Evolutionary conservation across 2,888 invertebrate species (phyloP).

Genomic region (Eueremaeus valkanovi): DNA sequence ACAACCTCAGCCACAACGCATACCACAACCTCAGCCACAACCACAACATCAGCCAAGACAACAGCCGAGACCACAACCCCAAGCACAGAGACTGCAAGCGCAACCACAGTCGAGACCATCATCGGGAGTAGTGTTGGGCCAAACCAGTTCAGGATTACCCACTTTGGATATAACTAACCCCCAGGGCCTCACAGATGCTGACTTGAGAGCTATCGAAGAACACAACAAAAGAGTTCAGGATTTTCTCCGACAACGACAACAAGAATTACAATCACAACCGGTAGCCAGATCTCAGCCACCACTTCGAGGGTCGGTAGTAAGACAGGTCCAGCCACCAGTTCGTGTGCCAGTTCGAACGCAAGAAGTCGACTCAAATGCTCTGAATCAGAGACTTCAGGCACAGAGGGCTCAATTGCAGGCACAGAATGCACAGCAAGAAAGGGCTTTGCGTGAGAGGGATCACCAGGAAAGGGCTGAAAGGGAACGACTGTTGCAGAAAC

Average conservation of each 20-base stretch:
- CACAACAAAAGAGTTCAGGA: constrained; percentile 33
- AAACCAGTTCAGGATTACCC: not conserved
- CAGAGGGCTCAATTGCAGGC: constrained; percentile 1
- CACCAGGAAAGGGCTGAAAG: constrained; percentile 13
- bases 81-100: no score
- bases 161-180: constrained; percentile 21
- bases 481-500: constrained; percentile 13
- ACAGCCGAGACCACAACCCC: not conserved
- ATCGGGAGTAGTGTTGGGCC: constrained; percentile 10
- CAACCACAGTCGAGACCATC: not conserved
- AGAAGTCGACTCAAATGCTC: not conserved
- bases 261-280: not conserved
- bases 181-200: constrained; percentile 36
- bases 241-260: constrained; percentile 35
- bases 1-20: not conserved
- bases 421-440: constrained; percentile 30
- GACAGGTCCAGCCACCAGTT: not conserved
- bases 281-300: not conserved
- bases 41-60: not conserved
- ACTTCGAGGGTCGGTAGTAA: no score
- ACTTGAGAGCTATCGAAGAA: constrained; percentile 36
- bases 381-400: not conserved
- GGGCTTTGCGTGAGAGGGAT: constrained; percentile 29
- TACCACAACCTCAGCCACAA: not conserved
- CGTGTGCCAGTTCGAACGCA: not conserved